Conservation (phyloP, 2,888 invertebrate genomes). For the Conchocele bisecta region DNA sequence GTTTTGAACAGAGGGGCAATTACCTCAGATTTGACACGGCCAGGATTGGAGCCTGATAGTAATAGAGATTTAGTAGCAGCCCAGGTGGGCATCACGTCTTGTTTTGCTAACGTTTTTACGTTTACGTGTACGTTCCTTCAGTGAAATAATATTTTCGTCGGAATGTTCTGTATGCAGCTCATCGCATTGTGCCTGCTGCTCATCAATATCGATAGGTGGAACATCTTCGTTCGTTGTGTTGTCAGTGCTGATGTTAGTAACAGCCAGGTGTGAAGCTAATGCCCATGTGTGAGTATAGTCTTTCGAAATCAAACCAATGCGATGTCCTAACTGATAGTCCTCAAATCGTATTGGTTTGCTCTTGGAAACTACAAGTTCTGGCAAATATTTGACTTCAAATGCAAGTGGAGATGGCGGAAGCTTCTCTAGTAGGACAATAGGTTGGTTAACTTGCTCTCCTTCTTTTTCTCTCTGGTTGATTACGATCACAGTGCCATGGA, state of each 20-base stretch:
- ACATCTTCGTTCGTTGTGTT: no score
- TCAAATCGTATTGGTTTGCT: background rate
- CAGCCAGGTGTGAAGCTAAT: background rate
- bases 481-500: constrained; percentile 24
- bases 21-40: constrained; percentile 21
- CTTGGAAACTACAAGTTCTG: background rate
- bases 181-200: no score
- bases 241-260: background rate
- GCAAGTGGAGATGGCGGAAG: background rate
- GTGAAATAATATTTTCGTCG: no score
- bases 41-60: background rate
- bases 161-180: no score
- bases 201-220: no score
- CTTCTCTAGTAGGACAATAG: constrained; percentile 32
- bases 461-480: constrained; percentile 28
- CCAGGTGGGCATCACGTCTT: constrained; percentile 24
- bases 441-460: constrained; percentile 35
- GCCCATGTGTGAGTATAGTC: background rate
- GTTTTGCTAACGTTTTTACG: no score
- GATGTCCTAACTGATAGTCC: background rate
- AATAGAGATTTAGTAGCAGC: constrained; percentile 22
- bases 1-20: constrained; percentile 33
- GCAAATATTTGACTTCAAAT: background rate
- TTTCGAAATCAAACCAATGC: background rate
- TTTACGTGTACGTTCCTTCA: no score